Conservation (phyloP, 2,797 vertebrate genomes). For the Leptatherina wallacei region DNA sequence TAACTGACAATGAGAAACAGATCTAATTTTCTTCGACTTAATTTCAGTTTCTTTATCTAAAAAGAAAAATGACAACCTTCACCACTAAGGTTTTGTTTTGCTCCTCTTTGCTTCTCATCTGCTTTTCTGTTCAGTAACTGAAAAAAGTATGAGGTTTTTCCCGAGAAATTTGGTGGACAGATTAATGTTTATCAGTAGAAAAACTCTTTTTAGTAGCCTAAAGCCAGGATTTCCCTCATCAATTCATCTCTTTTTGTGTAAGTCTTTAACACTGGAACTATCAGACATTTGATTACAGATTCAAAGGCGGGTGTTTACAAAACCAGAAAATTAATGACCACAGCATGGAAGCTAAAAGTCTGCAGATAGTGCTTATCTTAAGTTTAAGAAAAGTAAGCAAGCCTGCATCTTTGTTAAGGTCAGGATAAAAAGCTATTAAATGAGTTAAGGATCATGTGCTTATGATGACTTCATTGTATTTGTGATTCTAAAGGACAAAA, state of each 20-base stretch:
- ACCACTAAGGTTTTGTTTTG: too few relatives aligned
- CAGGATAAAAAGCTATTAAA: background rate
- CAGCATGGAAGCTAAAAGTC: too few relatives aligned
- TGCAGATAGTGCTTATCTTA: background rate
- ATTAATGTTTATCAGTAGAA: background rate
- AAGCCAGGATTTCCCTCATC: conserved; percentile 26
- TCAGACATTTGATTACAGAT: conserved; percentile 16
- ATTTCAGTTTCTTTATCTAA: background rate
- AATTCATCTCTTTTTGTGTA: conserved; percentile 13
- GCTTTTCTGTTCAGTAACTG: background rate
- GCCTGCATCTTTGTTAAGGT: background rate
- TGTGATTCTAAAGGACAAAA: conserved; percentile 1
- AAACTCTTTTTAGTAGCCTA: background rate
- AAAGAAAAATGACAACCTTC: too few relatives aligned
- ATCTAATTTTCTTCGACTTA: background rate
- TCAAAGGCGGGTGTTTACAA: conserved; percentile 5
- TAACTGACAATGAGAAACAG: background rate
- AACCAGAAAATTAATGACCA: too few relatives aligned
- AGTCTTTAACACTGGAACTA: conserved; percentile 15
- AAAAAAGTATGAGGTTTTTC: conserved; percentile 19
- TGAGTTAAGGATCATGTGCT: background rate
- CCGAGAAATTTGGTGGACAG: conserved; percentile 17
- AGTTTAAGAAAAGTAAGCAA: background rate
- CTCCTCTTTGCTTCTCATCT: too few relatives aligned
- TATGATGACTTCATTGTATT: background rate